Conservation (phyloP, 1,140 invertebrate species). For the Dufourea novaeangliae region DNA sequence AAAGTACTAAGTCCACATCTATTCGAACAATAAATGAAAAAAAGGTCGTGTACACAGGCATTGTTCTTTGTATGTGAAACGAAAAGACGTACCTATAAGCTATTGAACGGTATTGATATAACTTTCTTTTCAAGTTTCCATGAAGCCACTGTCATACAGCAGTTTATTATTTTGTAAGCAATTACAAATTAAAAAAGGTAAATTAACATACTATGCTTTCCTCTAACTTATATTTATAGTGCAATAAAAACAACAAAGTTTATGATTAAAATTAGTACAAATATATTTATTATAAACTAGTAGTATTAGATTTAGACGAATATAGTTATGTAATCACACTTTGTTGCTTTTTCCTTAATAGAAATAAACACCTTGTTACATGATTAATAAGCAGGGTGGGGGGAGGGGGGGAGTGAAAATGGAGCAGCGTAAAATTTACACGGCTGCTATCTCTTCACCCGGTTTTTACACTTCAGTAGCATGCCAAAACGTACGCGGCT, state of each 20-base stretch:
- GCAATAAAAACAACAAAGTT: constrained; percentile 71
- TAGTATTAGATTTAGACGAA: constrained; percentile 65
- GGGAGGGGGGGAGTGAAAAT: constrained; percentile 51
- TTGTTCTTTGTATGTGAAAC: neutral
- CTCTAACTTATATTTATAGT: constrained; percentile 66
- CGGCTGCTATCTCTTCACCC: constrained; percentile 48
- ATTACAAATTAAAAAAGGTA: constrained; percentile 66
- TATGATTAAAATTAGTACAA: constrained; percentile 71
- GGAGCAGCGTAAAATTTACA: constrained; percentile 48
- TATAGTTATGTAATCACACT: constrained; percentile 66
- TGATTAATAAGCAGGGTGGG: constrained; percentile 56
- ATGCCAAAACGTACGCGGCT: constrained; percentile 37
- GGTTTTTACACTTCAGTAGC: constrained; percentile 57
- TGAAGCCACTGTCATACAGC: constrained; percentile 63
- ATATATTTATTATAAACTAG: constrained; percentile 70
- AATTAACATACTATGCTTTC: constrained; percentile 54
- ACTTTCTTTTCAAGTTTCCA: constrained; percentile 25
- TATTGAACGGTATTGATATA: constrained; percentile 32
- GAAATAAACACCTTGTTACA: constrained; percentile 64
- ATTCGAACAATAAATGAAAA: neutral
- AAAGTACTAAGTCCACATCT: neutral
- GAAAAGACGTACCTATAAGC: constrained; percentile 8
- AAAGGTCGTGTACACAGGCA: neutral
- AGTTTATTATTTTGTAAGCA: constrained; percentile 63
- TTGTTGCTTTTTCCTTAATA: constrained; percentile 65